Conservation (phyloP, 1,140 invertebrate species). For the Drosophila willistoni region DNA sequence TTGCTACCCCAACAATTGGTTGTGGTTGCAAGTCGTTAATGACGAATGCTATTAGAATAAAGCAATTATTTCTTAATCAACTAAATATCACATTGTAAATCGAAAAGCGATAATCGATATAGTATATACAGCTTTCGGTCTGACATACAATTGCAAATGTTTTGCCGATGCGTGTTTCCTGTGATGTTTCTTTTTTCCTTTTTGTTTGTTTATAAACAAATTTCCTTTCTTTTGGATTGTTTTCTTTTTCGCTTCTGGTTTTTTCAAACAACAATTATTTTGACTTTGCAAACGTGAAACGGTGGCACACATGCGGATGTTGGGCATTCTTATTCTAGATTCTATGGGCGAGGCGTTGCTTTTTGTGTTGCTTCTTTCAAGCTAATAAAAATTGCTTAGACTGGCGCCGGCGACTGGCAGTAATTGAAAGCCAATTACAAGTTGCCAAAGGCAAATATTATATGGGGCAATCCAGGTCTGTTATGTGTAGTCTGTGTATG, state of each 20-base stretch:
- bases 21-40: not conserved
- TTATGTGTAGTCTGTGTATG: not conserved
- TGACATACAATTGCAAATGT: not conserved
- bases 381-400: slow-evolving; percentile 58
- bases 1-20: not conserved
- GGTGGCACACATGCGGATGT: not conserved
- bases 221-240: slow-evolving; percentile 13
- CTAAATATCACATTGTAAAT: not conserved
- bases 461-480: not conserved
- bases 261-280: slow-evolving; percentile 48
- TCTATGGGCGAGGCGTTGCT: slow-evolving; percentile 24
- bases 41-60: not conserved
- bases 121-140: slow-evolving; percentile 18
- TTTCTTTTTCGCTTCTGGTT: slow-evolving; percentile 27
- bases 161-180: slow-evolving; percentile 6
- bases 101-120: slow-evolving; percentile 3
- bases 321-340: slow-evolving; percentile 25
- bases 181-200: slow-evolving; percentile 7
- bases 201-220: slow-evolving; percentile 52
- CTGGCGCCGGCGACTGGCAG: slow-evolving; percentile 21
- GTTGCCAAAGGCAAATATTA: slow-evolving; percentile 17
- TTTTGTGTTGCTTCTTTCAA: slow-evolving; percentile 20
- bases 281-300: not conserved
- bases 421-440: slow-evolving; percentile 66
- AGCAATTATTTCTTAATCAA: not conserved